Conservation (phyloP, 2,797 vertebrate species). For the Xenopus petersii region DNA sequence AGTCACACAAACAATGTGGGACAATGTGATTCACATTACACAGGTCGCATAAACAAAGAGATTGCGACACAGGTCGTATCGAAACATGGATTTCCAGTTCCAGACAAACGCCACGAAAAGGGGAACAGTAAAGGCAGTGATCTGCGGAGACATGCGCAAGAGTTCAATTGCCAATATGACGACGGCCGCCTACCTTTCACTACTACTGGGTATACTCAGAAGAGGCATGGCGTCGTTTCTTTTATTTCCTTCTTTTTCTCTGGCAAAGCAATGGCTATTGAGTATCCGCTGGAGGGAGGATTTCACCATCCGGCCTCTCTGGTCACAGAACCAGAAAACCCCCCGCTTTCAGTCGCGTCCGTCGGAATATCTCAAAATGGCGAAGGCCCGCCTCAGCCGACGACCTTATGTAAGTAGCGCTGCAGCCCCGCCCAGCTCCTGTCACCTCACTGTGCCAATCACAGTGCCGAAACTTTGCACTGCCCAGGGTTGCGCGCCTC, state of each 20-base stretch:
- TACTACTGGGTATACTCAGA: constrained; percentile 76
- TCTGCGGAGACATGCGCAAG: no score
- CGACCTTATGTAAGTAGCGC: constrained; percentile 45
- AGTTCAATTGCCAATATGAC: no score
- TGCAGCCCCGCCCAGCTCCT: rapidly evolving
- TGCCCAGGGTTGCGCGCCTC: no score
- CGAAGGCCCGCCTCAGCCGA: background rate
- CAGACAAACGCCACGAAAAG: no score
- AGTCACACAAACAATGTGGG: no score
- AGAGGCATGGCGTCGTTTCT: constrained; percentile 80
- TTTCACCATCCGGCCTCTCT: constrained; percentile 98
- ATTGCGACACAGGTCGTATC: no score
- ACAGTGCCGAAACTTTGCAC: background rate
- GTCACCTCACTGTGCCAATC: constrained; percentile 18
- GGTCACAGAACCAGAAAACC: constrained; percentile 68
- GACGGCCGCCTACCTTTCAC: constrained; percentile 47
- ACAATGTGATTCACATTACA: no score
- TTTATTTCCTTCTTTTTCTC: constrained; percentile 97
- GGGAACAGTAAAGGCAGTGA: no score
- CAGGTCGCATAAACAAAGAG: no score
- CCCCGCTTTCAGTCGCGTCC: constrained; percentile 55
- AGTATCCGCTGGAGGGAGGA: constrained; percentile 99
- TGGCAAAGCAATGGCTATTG: constrained; percentile 99
- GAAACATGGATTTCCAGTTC: no score
- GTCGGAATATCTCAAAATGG: constrained; percentile 67